phyloP scores from a whole-genome alignment of 2,113 vertebrate species.

The Paracanthobrama guichenoti region DNA sequence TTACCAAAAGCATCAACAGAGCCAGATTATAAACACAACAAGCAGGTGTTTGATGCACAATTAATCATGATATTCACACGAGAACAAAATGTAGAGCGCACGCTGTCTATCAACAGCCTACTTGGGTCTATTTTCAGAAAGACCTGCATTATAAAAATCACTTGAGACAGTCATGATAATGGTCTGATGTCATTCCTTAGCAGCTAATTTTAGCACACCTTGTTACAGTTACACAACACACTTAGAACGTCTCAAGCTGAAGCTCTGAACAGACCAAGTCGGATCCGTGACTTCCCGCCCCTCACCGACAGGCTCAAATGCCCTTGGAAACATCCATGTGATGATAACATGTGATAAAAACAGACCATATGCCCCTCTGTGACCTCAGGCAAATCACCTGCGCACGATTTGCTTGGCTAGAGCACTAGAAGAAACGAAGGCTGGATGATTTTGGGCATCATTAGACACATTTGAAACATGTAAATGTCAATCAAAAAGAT shows the following conservation, averaged over 20 bases:
- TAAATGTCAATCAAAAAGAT: not conserved
- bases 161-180: slow-evolving; percentile 68
- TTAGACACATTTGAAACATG: not conserved
- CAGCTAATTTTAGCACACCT: slow-evolving; percentile 70
- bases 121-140: slow-evolving; percentile 48
- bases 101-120: slow-evolving; percentile 14
- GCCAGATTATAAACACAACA: slow-evolving; percentile 10
- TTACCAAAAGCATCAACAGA: not conserved
- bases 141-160: slow-evolving; percentile 59
- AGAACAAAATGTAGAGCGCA: slow-evolving; percentile 22
- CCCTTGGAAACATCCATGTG: slow-evolving; percentile 16
- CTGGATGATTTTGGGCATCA: not conserved
- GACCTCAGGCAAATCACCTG: slow-evolving; percentile 19
- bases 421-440: not conserved
- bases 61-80: not conserved
- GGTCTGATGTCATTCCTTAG: slow-evolving; percentile 62
- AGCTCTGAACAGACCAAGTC: not conserved
- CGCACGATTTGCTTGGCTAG: not conserved
- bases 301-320: slow-evolving; percentile 16
- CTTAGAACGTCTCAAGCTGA: slow-evolving; percentile 7
- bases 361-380: slow-evolving; percentile 17
- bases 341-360: slow-evolving; percentile 31
- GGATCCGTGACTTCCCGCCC: slow-evolving; percentile 14
- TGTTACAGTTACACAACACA: slow-evolving; percentile 66
- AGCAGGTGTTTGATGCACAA: slow-evolving; percentile 10